Evolutionary conservation across 2,113 vertebrate species (phyloP).

Genomic region (Hyperopisus bebe): DNA sequence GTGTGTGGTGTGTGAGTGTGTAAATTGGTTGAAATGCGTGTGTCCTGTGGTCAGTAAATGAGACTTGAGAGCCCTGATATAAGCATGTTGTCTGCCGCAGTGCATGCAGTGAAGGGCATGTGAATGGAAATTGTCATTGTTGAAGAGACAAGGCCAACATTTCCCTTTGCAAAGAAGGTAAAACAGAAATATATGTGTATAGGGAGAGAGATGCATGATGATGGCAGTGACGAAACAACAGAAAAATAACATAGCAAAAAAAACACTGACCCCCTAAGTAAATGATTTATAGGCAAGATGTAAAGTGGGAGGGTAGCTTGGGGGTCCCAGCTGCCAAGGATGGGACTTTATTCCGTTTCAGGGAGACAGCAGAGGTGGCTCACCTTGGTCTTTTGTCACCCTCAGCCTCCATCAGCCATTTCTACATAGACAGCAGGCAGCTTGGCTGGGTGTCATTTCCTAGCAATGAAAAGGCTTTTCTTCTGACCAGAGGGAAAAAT

Average conservation of each 20-base stretch:
- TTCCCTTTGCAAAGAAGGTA: conserved; percentile 52
- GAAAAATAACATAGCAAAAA: conserved; percentile 41
- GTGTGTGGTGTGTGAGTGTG: too few relatives aligned
- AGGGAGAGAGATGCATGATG: conserved; percentile 51
- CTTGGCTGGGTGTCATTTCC: conserved; percentile 53
- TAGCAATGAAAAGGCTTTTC: conserved; percentile 68
- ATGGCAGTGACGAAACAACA: conserved; percentile 44
- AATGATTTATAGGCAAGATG: conserved; percentile 19
- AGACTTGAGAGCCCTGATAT: conserved; percentile 19
- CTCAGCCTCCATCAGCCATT: conserved; percentile 5
- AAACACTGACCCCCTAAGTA: conserved; percentile 58
- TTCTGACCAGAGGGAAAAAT: conserved; percentile 65
- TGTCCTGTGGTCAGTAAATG: too few relatives aligned
- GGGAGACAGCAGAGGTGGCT: conserved; percentile 45
- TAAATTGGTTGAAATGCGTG: too few relatives aligned
- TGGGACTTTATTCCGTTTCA: conserved; percentile 48
- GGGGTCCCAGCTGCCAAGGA: conserved; percentile 39
- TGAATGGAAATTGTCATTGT: conserved; percentile 80
- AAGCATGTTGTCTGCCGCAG: conserved; percentile 60
- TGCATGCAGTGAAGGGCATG: conserved; percentile 67
- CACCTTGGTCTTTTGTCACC: conserved; percentile 57
- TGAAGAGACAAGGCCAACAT: conserved; percentile 67
- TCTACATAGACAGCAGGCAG: background rate
- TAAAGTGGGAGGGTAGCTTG: conserved; percentile 1
- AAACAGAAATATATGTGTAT: background rate